A percentile compares a stretch with the other conserved stretches of the same genome.
Evolutionary conservation across 2,113 vertebrate genomes (phyloP).

Genomic region (Aegotheles bennettii): DNA sequence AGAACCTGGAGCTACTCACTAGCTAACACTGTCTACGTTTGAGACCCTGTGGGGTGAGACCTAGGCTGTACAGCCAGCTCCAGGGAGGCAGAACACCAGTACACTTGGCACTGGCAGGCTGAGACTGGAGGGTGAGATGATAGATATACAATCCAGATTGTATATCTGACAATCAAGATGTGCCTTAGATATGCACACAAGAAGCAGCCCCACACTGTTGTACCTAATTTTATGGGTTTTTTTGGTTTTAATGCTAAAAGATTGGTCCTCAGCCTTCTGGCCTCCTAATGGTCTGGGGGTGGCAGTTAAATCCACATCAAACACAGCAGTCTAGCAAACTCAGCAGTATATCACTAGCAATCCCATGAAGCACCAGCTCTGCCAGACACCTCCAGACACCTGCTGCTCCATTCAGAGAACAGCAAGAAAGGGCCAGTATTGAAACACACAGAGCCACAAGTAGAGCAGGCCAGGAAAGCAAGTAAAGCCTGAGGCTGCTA

Average conservation of each 20-base stretch:
- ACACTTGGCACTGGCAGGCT: background rate
- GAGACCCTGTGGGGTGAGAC: background rate
- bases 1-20: background rate
- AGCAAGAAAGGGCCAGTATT: background rate
- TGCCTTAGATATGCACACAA: background rate
- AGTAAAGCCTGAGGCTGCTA: background rate
- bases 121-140: background rate
- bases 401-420: background rate
- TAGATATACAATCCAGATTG: too few species aligned
- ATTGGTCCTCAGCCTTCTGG: background rate
- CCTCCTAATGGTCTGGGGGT: background rate
- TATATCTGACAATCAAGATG: background rate
- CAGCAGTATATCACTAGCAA: background rate
- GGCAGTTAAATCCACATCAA: background rate
- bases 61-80: background rate
- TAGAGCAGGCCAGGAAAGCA: background rate
- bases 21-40: background rate
- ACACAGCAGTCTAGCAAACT: background rate
- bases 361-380: background rate
- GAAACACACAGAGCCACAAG: background rate
- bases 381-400: background rate
- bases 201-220: background rate
- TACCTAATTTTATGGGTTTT: background rate
- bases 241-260: background rate
- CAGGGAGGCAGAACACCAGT: rapidly evolving